Percentiles rank a stretch among this genome's conserved stretches.
phyloP scores from a whole-genome alignment of 2,113 vertebrate species.

The Excalfactoria chinensis region DNA sequence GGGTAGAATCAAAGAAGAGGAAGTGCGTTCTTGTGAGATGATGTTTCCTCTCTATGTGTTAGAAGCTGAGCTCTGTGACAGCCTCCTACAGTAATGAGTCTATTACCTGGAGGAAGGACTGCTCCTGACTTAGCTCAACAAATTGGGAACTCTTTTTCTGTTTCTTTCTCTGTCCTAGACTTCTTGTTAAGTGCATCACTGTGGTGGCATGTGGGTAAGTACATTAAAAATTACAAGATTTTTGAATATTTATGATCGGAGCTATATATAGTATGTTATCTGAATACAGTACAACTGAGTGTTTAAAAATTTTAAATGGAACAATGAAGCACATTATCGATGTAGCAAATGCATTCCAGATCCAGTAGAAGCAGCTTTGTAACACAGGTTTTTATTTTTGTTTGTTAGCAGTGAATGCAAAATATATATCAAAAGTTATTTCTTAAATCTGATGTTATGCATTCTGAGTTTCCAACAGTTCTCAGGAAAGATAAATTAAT shows the following conservation, averaged over 20 bases:
- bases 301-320: neutral
- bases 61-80: neutral
- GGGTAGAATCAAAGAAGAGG: neutral
- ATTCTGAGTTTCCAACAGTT: neutral
- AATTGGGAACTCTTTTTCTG: neutral
- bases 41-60: fast-evolving
- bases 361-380: neutral
- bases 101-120: neutral
- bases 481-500: neutral
- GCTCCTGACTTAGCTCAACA: neutral
- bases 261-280: neutral
- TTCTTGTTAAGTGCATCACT: neutral
- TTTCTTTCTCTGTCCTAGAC: neutral
- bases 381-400: neutral
- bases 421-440: neutral
- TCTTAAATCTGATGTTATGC: neutral
- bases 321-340: neutral
- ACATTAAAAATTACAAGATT: neutral
- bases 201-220: neutral
- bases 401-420: neutral
- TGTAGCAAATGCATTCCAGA: neutral
- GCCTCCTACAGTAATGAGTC: neutral
- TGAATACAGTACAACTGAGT: neutral
- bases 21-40: neutral
- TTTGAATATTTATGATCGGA: neutral